These are phyloP conservation scores for Sepioteuthis lessoniana DNA, from an alignment of 2,888 invertebrate genomes.

Conservation along the genomic window DNA sequence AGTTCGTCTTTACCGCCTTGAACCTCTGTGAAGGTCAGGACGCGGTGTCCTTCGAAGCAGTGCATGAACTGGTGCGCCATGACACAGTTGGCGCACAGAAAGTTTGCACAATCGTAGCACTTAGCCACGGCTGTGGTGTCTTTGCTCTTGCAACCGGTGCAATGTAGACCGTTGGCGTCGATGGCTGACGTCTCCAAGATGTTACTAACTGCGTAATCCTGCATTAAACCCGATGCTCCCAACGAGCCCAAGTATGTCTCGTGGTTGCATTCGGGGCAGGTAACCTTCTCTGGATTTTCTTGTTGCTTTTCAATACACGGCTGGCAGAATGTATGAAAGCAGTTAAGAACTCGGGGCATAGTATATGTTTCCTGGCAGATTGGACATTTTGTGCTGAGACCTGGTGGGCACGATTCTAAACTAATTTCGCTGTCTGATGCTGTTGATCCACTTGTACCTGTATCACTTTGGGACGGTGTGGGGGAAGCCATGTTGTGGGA, in stretches of 20 bases:
- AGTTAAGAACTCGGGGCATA: conserved; percentile 73
- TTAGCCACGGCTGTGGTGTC: conserved; percentile 95
- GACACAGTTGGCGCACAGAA: conserved; percentile 96
- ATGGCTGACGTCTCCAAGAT: conserved; percentile 74
- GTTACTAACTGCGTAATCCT: conserved; percentile 80
- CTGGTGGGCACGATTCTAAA: conserved; percentile 58
- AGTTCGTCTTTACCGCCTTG: conserved; percentile 77
- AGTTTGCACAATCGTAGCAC: conserved; percentile 96
- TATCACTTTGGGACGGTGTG: conserved; percentile 71
- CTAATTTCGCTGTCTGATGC: conserved; percentile 70
- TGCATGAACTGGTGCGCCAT: conserved; percentile 99
- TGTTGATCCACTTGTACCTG: conserved; percentile 68
- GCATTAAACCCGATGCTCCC: conserved; percentile 82
- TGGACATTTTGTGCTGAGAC: conserved; percentile 78
- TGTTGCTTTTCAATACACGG: conserved; percentile 83
- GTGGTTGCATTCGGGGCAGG: conserved; percentile 82
- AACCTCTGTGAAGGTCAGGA: conserved; percentile 81
- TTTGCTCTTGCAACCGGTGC: conserved; percentile 96
- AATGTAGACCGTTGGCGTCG: conserved; percentile 78
- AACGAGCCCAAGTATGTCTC: conserved; percentile 72
- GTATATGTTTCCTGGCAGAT: conserved; percentile 84
- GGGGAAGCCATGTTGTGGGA: conserved; percentile 68
- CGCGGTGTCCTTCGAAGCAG: conserved; percentile 96
- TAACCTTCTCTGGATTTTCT: conserved; percentile 81
- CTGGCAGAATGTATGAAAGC: conserved; percentile 86